Base-by-base conservation (phyloP, 2,888 invertebrate genomes). In the Euphydryas editha region DNA sequence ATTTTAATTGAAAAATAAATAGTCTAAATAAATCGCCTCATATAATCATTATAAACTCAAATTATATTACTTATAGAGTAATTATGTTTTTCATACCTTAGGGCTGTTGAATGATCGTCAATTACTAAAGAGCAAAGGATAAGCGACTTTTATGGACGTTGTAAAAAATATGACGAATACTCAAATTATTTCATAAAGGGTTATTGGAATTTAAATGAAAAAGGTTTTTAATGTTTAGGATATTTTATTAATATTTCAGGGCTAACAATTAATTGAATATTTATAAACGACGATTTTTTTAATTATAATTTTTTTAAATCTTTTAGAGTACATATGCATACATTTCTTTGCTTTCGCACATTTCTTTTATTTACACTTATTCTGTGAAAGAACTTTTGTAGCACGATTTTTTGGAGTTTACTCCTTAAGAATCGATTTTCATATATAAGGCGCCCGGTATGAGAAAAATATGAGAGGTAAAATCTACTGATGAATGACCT, bases 61-160 rank as follows among this genome's bases (percentile, higher is more conserved):
- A 51, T 51, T 24, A 51, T n/a, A 51, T 51, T 51, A 51, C 24
- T 51, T n/a, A 51, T 51, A 30, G 24, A 51, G 51, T 51, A 18
- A 30, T 51, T 51, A 51, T 30, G 24, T n/a, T n/a, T 30, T 2
- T 51, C 51, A 47, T 47, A 47, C 18, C 24, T 51, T 24, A 51
- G 24, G 8, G 51, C 51, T 24, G 18, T 51, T 51, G 24, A 51
- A 51, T 51, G 30, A 51, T 51, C 15, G 51, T n/a, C 51, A 21
- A 30, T 24, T 51, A 51, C 24, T 39, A 56, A 56, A 56, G 56
- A 15, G 39, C 56, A 56, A 11, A 36, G 39, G 56, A 39, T 20
- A 56, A 56, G 39, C 39, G 39, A 20, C 20, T n/a, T 36, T 56
- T 56, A 37, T 56, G 24, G 15, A 56, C 2, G 7, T 51, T 18